These are phyloP conservation scores for Homalodisca vitripennis DNA, from an alignment of 1,140 invertebrate species.

Conservation along the genomic window DNA sequence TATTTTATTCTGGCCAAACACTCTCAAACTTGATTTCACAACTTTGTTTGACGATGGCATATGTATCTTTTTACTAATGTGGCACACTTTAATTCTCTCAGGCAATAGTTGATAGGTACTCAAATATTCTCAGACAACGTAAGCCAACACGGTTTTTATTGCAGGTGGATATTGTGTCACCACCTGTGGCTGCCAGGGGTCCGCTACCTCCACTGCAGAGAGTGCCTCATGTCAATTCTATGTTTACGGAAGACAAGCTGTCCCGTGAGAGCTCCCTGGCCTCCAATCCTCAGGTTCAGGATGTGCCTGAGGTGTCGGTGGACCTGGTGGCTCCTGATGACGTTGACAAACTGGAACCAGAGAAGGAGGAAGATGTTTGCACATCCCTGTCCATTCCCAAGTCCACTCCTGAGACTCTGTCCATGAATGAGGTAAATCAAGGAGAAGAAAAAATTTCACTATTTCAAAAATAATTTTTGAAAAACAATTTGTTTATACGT, in stretches of 20 bases:
- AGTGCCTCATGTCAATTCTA: neutral
- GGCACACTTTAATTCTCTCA: no score
- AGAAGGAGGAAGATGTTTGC: neutral
- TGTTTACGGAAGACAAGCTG: neutral
- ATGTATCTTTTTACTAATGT: no score
- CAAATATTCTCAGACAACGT: neutral
- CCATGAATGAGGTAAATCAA: constrained; percentile 26
- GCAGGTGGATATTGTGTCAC: constrained; percentile 24
- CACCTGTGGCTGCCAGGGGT: constrained; percentile 1
- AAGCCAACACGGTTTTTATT: constrained; percentile 2
- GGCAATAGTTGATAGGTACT: no score
- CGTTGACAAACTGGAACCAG: neutral
- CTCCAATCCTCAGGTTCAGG: neutral
- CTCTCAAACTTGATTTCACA: no score
- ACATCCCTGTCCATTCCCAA: constrained; percentile 6
- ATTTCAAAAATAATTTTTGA: no score
- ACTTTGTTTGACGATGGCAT: no score
- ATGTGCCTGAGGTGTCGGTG: constrained; percentile 12
- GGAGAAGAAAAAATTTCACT: no score
- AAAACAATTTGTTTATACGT: no score
- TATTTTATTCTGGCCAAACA: no score
- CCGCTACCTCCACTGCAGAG: constrained; percentile 27
- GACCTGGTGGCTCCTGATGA: neutral
- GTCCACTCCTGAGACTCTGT: constrained; percentile 22
- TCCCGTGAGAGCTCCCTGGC: neutral